Base-by-base conservation (phyloP, 1,140 invertebrate species). In the Drosophila neocordata region DNA sequence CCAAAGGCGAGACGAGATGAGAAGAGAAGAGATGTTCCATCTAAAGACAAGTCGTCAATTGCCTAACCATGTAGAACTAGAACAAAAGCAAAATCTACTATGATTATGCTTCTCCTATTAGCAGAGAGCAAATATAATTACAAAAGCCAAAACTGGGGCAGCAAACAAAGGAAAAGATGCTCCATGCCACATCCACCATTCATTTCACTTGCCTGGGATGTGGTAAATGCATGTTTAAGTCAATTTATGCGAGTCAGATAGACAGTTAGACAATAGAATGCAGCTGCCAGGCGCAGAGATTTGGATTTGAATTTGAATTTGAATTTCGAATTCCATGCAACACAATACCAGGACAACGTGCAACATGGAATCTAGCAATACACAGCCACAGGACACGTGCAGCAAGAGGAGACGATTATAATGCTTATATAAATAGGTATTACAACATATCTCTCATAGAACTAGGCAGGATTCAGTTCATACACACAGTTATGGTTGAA, bases 71-170 rank as follows among this genome's bases (percentile, higher is more conserved):
- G 4, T 48, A 38, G 37, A 38, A 38, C 41, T 48, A 48, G 41
- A 48, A 48, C 41, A 48, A 48, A 48, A 48, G 15, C 15, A 20
- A 31, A 20, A 48, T 20, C 41, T 48, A 20, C 41, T 20, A 6
- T 48, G 18, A 48, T 31, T 3, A 20, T 20, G 41, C 72, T 65
- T 59, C 63, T 68, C 71, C 67, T 68, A 64, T 48, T 64, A 65
- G 69, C 56, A 15, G 68, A 74, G 73, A 65, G 79, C 57, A 87
- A 88, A 77, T 79, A 79, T 89, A 73, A 87, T 87, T 87, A 56
- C 53, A 11, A 56, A 56, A 56, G 34, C 15, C 41, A 27, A 56
- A 56, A 56, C 53, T 34, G 53, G 15, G 53, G 53, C 53, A 34
- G 18, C 53, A 56, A 48, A 48, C 41, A 48, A 69, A 75, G 67